phyloP scores from a whole-genome alignment of 2,797 vertebrate genomes.

The Cirrhinus molitorella region DNA sequence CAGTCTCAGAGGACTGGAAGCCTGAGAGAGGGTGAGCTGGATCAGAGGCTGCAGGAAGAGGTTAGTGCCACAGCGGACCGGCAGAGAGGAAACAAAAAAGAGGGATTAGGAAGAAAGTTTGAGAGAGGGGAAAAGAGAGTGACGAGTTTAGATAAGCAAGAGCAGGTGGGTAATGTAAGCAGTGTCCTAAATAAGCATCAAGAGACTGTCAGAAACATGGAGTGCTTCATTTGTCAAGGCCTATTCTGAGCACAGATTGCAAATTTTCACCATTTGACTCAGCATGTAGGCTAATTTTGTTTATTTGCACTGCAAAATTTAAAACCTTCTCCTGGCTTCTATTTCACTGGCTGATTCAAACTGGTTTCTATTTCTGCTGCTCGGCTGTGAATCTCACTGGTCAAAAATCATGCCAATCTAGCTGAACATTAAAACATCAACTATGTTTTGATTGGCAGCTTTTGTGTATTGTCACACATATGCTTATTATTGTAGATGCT shows the following conservation, averaged over 20 bases:
- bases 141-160: neutral
- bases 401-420: neutral
- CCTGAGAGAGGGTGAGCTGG: conserved; percentile 93
- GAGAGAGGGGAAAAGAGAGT: neutral
- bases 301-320: neutral
- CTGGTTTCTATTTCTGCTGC: neutral
- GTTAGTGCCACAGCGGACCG: conserved; percentile 34
- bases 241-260: neutral
- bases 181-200: neutral
- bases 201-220: neutral
- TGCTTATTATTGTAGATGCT: too few relatives aligned
- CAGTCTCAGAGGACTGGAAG: conserved; percentile 46
- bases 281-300: neutral
- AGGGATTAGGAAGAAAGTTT: neutral
- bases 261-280: neutral
- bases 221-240: neutral
- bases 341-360: too few relatives aligned
- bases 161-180: neutral
- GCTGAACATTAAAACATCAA: neutral
- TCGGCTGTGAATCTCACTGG: neutral
- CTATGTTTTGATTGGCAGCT: too few relatives aligned
- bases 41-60: conserved; percentile 82
- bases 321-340: neutral
- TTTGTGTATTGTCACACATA: too few relatives aligned
- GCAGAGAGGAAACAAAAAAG: neutral